These are phyloP conservation scores for Creontiades dilutus DNA, from an alignment of 2,888 invertebrate species.

Conservation along the genomic window DNA sequence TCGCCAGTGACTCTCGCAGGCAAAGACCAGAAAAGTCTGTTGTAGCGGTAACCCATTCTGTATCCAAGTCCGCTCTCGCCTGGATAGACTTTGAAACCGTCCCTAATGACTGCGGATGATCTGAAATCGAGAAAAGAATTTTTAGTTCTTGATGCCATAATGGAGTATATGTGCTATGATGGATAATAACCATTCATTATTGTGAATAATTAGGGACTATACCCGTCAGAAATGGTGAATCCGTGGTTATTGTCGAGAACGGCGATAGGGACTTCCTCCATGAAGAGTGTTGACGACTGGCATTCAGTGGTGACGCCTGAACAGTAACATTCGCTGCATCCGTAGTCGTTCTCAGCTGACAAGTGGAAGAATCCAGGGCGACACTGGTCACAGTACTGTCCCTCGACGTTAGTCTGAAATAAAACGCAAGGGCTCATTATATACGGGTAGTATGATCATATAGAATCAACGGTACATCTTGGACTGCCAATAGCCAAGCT, in stretches of 20 bases:
- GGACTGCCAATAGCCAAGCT: too few relatives aligned
- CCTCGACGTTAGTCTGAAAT: slow-evolving; percentile 86
- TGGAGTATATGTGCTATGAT: neutral
- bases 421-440: neutral
- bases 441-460: too few relatives aligned
- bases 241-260: slow-evolving; percentile 81
- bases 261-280: slow-evolving; percentile 84
- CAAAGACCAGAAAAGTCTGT: slow-evolving; percentile 87
- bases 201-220: slow-evolving; percentile 75
- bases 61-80: slow-evolving; percentile 84
- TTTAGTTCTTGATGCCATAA: neutral
- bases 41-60: slow-evolving; percentile 79
- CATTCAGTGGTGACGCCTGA: slow-evolving; percentile 89
- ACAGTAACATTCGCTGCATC: slow-evolving; percentile 93
- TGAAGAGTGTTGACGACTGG: slow-evolving; percentile 83
- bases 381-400: slow-evolving; percentile 88
- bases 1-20: slow-evolving; percentile 84
- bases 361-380: slow-evolving; percentile 89
- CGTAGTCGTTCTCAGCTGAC: slow-evolving; percentile 84
- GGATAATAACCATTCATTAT: neutral
- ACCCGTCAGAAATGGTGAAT: slow-evolving; percentile 84
- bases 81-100: slow-evolving; percentile 81
- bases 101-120: slow-evolving; percentile 78
- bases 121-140: slow-evolving; percentile 76
- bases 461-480: too few relatives aligned